Base-by-base conservation (phyloP, 2,888 invertebrate species). In the Trichacis sp. region DNA sequence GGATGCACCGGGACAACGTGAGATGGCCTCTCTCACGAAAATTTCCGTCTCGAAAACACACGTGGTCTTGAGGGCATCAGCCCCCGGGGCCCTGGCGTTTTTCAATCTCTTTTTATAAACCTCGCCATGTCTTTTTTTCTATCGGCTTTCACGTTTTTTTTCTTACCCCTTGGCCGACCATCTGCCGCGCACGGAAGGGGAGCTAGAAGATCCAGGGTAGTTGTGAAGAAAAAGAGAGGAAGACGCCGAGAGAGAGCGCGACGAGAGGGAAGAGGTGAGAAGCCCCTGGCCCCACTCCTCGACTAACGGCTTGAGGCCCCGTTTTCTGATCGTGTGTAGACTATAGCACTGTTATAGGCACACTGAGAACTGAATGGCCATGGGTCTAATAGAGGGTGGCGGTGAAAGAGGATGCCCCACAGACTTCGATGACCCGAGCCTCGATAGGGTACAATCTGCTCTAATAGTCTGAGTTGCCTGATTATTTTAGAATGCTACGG, bases 131-230 rank as follows among this genome's bases (percentile, higher is more conserved):
- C 68, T 69, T 67, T 72, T 73, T 72, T 72, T 71, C 65, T 72
- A 75, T 73, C 73, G 72, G 74, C 80, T 77, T 74, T 73, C 71
- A 74, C 73, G 74, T 75, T 80, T 80, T 80, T 81, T 80, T 78
- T 77, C 81, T 84, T 84, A 83, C 84, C 83, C 84, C 84, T 83
- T 84, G 77, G 83, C 80, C 76, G 86, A 87, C 87, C 87, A 87
- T 85, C 87, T 87, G 87, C 86, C 85, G 79, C 80, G 79, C 82
- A 76, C 85, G 85, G 86, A 86, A 85, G 83, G 86, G 85, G 83
- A 85, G 76, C 74, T 69, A 80, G 80, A 85, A 85, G 85, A 85
- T 83, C 84, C 81, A 84, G 85, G 77, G 76, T 46, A 2, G 24
- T 18, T 24, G 29, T n/a, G 8, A 24, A 46, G 46, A 46, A 24